phyloP scores from a whole-genome alignment of 2,888 invertebrate species.

The Pyrrhia umbra region DNA sequence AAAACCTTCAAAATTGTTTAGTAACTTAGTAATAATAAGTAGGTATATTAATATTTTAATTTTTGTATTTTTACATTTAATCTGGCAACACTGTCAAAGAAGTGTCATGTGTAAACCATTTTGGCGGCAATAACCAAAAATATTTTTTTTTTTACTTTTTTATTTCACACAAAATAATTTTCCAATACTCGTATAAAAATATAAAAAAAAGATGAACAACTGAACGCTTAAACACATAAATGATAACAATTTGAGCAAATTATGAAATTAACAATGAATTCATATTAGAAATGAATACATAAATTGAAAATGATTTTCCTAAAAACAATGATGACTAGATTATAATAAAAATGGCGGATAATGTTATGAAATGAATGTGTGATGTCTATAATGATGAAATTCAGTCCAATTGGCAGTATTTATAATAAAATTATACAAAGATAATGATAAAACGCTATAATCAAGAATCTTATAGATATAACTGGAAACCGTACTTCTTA shows the following conservation, averaged over 20 bases:
- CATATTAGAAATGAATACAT: slow-evolving; percentile 4
- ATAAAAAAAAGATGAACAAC: slow-evolving; percentile 46
- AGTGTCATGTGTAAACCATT: not conserved
- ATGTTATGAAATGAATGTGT: not conserved
- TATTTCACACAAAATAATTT: slow-evolving; percentile 56
- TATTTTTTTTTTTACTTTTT: not conserved
- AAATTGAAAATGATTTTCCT: not conserved
- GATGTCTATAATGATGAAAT: slow-evolving; percentile 8
- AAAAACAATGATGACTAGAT: slow-evolving; percentile 38
- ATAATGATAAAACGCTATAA: slow-evolving; percentile 6
- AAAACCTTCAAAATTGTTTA: slow-evolving; percentile 12
- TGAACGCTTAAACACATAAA: slow-evolving; percentile 27
- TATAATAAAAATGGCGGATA: not conserved
- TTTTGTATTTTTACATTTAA: not conserved
- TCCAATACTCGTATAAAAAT: slow-evolving; percentile 56
- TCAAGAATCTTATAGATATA: not conserved
- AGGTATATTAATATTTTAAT: slow-evolving; percentile 8
- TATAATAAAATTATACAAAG: slow-evolving; percentile 38
- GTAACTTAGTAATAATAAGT: slow-evolving; percentile 17
- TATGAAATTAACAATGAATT: slow-evolving; percentile 8
- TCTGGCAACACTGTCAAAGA: not conserved
- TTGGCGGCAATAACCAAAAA: slow-evolving; percentile 26
- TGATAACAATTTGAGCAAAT: slow-evolving; percentile 53
- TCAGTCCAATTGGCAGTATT: slow-evolving; percentile 69
- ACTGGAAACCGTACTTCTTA: no score